These are phyloP conservation scores for Hyles lineata DNA, from an alignment of 2,888 invertebrate species.

Conservation along the genomic window DNA sequence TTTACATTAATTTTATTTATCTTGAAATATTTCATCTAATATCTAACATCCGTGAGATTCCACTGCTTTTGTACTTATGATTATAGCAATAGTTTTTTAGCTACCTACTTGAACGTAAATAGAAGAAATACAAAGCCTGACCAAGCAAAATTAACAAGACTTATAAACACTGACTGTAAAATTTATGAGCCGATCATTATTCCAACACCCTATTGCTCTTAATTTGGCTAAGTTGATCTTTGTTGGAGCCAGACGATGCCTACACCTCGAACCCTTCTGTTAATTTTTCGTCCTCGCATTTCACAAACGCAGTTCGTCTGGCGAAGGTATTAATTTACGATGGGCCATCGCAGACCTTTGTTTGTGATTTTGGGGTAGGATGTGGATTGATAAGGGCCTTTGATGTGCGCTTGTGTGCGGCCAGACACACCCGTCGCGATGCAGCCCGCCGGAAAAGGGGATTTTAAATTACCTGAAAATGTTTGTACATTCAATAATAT, in stretches of 20 bases:
- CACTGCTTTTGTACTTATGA: too few species aligned
- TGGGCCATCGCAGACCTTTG: conserved; percentile 8
- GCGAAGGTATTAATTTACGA: conserved; percentile 31
- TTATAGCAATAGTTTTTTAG: too few species aligned
- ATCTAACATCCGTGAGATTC: too few species aligned
- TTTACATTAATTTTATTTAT: neutral
- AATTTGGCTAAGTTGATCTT: conserved; percentile 10
- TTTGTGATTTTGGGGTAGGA: conserved; percentile 23
- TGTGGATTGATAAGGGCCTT: conserved; percentile 20
- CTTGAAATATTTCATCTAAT: too few species aligned
- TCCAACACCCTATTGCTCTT: neutral
- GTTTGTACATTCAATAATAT: conserved; percentile 30
- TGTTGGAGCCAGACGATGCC: neutral
- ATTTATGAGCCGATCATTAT: neutral
- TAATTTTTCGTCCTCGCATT: conserved; percentile 35
- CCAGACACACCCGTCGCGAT: conserved; percentile 38
- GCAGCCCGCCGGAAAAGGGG: conserved; percentile 44
- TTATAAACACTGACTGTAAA: neutral
- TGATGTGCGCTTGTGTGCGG: conserved; percentile 27
- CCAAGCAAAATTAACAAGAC: too few species aligned
- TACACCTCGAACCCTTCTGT: neutral
- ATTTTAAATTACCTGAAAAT: conserved; percentile 44
- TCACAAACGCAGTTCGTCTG: conserved; percentile 29
- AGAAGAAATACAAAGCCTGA: too few species aligned
- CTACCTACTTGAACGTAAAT: too few species aligned